These are phyloP conservation scores for Phanerotoma sp. DNA, from an alignment of 2,888 invertebrate species.

Conservation along the genomic window DNA sequence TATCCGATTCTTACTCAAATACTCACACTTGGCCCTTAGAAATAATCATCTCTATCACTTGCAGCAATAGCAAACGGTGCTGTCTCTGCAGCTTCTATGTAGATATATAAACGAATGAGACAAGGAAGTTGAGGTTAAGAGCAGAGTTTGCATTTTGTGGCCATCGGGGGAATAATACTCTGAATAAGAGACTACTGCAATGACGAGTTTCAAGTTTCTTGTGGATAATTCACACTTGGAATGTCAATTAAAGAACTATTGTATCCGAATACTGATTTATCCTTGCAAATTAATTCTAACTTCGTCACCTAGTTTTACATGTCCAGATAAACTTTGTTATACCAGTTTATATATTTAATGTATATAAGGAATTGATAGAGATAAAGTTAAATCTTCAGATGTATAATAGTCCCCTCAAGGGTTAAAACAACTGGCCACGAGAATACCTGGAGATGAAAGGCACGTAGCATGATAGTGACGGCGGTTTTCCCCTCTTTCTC, in stretches of 20 bases:
- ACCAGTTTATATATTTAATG: too few relatives aligned
- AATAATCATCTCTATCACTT: constrained; percentile 5
- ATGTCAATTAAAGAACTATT: too few relatives aligned
- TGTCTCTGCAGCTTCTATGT: neutral
- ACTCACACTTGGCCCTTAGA: neutral
- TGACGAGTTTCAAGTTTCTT: constrained; percentile 7
- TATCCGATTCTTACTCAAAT: neutral
- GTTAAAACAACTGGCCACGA: constrained; percentile 11
- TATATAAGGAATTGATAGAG: too few relatives aligned
- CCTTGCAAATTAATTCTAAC: too few relatives aligned
- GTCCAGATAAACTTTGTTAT: too few relatives aligned
- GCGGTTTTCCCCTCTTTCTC: neutral
- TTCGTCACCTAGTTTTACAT: too few relatives aligned
- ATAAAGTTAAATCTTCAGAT: too few relatives aligned
- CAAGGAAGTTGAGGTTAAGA: constrained; percentile 4
- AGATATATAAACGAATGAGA: neutral
- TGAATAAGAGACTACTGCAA: constrained; percentile 10
- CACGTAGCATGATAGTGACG: constrained; percentile 31
- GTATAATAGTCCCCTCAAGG: constrained; percentile 25
- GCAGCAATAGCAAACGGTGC: neutral
- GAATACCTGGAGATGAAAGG: constrained; percentile 32
- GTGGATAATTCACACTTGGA: neutral
- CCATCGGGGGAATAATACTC: constrained; percentile 17
- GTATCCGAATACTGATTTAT: too few relatives aligned
- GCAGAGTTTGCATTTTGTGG: constrained; percentile 19